Conservation (phyloP, 2,797 vertebrate species). For the Arremon brunneinucha region DNA sequence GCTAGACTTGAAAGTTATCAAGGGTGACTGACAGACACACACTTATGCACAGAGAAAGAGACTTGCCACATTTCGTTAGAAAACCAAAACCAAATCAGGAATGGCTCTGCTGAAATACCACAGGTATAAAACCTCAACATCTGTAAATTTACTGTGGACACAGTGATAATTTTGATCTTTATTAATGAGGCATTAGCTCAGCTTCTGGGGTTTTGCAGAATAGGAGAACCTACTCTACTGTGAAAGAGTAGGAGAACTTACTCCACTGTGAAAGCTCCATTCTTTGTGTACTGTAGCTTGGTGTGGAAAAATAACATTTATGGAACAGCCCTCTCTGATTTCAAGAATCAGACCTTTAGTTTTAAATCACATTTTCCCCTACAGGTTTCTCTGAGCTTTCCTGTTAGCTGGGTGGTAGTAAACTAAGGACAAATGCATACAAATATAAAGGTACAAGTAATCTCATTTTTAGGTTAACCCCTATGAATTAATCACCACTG, state of each 20-base stretch:
- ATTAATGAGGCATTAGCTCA: conserved; percentile 34
- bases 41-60: not conserved
- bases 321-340: not conserved
- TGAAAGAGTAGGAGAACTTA: not conserved
- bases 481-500: not conserved
- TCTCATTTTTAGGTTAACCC: conserved; percentile 16
- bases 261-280: not conserved
- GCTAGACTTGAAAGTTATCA: not conserved
- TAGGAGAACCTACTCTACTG: not conserved
- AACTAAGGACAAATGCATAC: not conserved
- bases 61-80: not conserved
- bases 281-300: not conserved
- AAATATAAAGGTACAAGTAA: not conserved
- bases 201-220: conserved; percentile 42
- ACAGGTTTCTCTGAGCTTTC: not conserved
- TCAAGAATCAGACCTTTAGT: not conserved
- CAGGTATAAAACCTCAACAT: not conserved
- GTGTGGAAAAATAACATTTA: not conserved
- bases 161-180: not conserved
- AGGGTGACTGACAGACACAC: not conserved
- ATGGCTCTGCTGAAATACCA: not conserved
- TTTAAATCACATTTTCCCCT: conserved; percentile 26
- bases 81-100: not conserved
- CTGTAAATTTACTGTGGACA: not conserved
- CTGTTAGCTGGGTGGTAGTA: not conserved